These are phyloP conservation scores for Phalacrocorax carbo DNA, from an alignment of 2,113 vertebrate genomes.

Conservation along the genomic window DNA sequence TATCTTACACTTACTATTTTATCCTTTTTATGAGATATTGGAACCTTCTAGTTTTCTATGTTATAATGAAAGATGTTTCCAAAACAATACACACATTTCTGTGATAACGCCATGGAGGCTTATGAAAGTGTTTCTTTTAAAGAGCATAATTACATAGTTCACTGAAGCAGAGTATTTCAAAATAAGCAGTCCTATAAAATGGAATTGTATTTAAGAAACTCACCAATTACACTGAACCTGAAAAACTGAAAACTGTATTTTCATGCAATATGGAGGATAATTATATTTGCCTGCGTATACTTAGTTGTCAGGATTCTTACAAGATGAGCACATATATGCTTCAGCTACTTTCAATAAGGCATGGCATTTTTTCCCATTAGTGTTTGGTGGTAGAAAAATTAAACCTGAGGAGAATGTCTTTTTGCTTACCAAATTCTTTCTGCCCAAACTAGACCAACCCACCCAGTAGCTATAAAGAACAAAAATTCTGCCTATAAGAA, in stretches of 20 bases:
- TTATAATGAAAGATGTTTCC: not conserved
- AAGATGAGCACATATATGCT: not conserved
- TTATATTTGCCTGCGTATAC: not conserved
- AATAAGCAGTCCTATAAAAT: not conserved
- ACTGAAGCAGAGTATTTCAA: not conserved
- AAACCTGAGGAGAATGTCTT: not conserved
- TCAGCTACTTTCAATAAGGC: not conserved
- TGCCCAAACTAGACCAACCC: not conserved
- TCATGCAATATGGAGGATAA: not conserved
- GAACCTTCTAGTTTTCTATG: not conserved
- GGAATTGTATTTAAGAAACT: not conserved
- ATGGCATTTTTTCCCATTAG: not conserved
- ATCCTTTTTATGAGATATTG: not conserved
- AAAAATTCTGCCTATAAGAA: not conserved
- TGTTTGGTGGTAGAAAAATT: not conserved
- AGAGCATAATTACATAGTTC: not conserved
- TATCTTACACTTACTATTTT: not conserved
- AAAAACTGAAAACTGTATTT: not conserved
- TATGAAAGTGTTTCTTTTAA: not conserved
- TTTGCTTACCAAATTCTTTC: not conserved
- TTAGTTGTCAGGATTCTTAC: not conserved
- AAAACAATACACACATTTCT: not conserved
- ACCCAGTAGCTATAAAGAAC: not conserved
- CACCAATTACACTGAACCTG: not conserved
- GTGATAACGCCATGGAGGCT: not conserved